Evolutionary conservation across 2,888 invertebrate genomes (phyloP).

Genomic region (Drosophila crucigera): DNA sequence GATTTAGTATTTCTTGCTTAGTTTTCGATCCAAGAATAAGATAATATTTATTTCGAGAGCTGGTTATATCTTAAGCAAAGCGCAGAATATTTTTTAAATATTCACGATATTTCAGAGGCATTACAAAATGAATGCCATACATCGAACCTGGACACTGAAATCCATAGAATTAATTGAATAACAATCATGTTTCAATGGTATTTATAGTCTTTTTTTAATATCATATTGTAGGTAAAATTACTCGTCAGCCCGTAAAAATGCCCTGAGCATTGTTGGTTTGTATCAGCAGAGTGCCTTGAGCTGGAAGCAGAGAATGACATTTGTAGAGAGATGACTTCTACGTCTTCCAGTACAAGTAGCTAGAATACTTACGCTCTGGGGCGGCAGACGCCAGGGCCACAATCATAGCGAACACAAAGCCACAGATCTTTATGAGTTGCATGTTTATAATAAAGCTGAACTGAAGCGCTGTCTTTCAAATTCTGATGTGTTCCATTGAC

Average conservation of each 20-base stretch:
- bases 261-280: slow-evolving; percentile 49
- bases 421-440: slow-evolving; percentile 52
- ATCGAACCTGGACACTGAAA: not conserved
- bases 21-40: not conserved
- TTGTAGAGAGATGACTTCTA: not conserved
- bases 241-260: slow-evolving; percentile 31
- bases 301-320: slow-evolving; percentile 11
- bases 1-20: not conserved
- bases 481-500: not conserved
- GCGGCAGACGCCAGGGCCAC: slow-evolving; percentile 55
- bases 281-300: slow-evolving; percentile 44
- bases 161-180: not conserved
- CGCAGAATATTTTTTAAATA: not conserved
- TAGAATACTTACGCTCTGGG: slow-evolving; percentile 50
- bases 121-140: too few relatives aligned
- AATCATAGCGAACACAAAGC: slow-evolving; percentile 55
- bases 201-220: not conserved
- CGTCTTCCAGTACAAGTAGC: not conserved
- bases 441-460: slow-evolving; percentile 31
- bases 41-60: not conserved
- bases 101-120: not conserved
- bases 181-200: not conserved
- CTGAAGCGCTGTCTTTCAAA: slow-evolving; percentile 5
- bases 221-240: not conserved
- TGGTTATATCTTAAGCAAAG: accelerated